phyloP scores from a whole-genome alignment of 2,797 vertebrate genomes.

The Pseudochaenichthys georgianus region DNA sequence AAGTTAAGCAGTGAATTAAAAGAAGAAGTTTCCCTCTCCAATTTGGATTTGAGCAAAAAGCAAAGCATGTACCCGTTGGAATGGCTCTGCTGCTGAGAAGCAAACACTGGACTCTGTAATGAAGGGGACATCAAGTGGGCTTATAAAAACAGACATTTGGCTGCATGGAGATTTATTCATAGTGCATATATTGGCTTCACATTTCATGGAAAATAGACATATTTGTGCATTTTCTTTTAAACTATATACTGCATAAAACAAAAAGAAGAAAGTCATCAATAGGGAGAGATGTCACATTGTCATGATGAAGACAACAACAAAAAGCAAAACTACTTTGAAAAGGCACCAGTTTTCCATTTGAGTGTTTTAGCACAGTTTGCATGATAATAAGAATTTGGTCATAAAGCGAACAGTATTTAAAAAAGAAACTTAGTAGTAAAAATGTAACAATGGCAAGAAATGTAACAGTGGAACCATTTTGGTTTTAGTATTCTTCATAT shows the following conservation, averaged over 20 bases:
- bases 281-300: slow-evolving; percentile 19
- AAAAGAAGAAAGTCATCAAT: slow-evolving; percentile 21
- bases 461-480: slow-evolving; percentile 32
- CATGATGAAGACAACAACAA: slow-evolving; percentile 32
- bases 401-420: slow-evolving; percentile 19
- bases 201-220: slow-evolving; percentile 66
- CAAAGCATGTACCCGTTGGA: slow-evolving; percentile 18
- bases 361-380: slow-evolving; percentile 49
- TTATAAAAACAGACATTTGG: slow-evolving; percentile 49
- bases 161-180: slow-evolving; percentile 61
- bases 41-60: slow-evolving; percentile 42
- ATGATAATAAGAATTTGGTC: slow-evolving; percentile 24
- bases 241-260: slow-evolving; percentile 54
- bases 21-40: slow-evolving; percentile 21
- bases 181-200: slow-evolving; percentile 49
- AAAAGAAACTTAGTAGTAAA: slow-evolving; percentile 1
- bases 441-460: neutral
- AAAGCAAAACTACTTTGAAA: slow-evolving; percentile 48
- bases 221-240: slow-evolving; percentile 41
- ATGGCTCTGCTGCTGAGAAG: slow-evolving; percentile 33
- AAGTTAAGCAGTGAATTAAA: slow-evolving; percentile 52
- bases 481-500: slow-evolving; percentile 20
- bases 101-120: slow-evolving; percentile 55
- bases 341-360: slow-evolving; percentile 57
- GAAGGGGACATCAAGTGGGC: slow-evolving; percentile 38